Base-by-base conservation (phyloP, 1,140 invertebrate species). In the Trichomalopsis sarcophagae region DNA sequence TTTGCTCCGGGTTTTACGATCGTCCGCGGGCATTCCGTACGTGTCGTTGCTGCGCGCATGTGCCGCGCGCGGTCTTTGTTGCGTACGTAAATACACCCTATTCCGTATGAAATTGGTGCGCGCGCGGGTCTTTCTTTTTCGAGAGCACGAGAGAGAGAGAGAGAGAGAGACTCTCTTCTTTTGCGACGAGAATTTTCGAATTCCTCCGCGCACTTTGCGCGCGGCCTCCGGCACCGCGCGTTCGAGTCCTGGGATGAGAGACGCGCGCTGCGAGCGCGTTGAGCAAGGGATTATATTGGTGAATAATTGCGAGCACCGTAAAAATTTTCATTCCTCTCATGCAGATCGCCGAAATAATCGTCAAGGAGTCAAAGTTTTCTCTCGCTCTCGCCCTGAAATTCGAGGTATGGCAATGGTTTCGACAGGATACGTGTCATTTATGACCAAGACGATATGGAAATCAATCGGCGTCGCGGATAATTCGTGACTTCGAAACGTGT, bases 81-180 rank as follows among this genome's bases (percentile, higher is more conserved):
- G 81, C 81, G 44, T 82, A 68, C 85, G 75, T 86, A 86, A 86
- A 82, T 86, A 86, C 78, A 83, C 47, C 85, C 81, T 83, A 66
- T 86, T 78, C 81, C 84, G 44, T 76, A 74, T 62, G 82, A 84
- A 86, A 86, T 86, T 86, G 85, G 81, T 75, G 85, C 75, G 75
- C 30, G 10, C 73, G 62, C 74, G 13, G 27, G 6, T 71, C 17
- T 33, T 71, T 82, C 36, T 71, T 47, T 47, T 77, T 23, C 73
- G 23, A 73, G 23, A 68, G 17, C 40, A 4, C 3, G 33, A 36
- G 33, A 36, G 33, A 36, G 33, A 36, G 33, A 36, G 33, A 36
- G 33, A 36, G 33, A n/a, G 27, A 27, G 27, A 27, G 27, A 27
- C 55, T 23, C 36, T 73, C 71, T 83, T 10, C 44, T 82, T 55